phyloP scores from a whole-genome alignment of 1,140 invertebrate species.

The Mesaphorura yosii region DNA sequence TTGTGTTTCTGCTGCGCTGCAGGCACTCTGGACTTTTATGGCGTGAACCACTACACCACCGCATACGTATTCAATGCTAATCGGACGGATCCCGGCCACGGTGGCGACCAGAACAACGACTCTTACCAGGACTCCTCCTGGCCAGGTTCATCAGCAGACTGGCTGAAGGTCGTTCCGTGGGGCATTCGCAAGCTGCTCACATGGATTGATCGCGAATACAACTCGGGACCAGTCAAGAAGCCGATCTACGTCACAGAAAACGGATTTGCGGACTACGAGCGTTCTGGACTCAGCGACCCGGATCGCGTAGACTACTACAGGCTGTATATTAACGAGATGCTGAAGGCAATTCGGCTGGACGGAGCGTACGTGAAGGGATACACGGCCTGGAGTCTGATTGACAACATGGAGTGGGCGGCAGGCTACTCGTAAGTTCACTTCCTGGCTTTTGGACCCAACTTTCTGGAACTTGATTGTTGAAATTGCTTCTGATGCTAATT shows the following conservation, averaged over 20 bases:
- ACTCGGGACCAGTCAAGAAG: too few relatives aligned
- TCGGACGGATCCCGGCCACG: too few relatives aligned
- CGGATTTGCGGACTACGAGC: slow-evolving; percentile 44
- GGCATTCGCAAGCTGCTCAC: slow-evolving; percentile 52
- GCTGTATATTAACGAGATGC: slow-evolving; percentile 50
- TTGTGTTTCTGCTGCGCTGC: not conserved
- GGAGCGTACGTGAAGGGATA: slow-evolving; percentile 53
- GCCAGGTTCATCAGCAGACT: not conserved
- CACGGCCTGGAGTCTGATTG: slow-evolving; percentile 59
- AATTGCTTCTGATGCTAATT: not conserved
- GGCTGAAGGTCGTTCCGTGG: slow-evolving; percentile 43
- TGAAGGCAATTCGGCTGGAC: slow-evolving; percentile 52
- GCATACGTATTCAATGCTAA: too few relatives aligned
- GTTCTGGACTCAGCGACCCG: slow-evolving; percentile 40
- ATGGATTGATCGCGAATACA: slow-evolving; percentile 49
- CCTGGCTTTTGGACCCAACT: slow-evolving; percentile 43
- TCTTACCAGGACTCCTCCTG: too few relatives aligned
- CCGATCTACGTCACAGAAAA: slow-evolving; percentile 58
- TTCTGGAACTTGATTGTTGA: not conserved
- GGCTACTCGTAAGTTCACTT: slow-evolving; percentile 13
- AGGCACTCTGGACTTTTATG: slow-evolving; percentile 33
- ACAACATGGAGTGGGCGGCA: slow-evolving; percentile 60
- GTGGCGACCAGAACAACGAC: too few relatives aligned
- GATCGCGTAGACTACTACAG: slow-evolving; percentile 43
- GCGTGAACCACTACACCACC: slow-evolving; percentile 8